Evolutionary conservation across 2,113 vertebrate species (phyloP).

Genomic region (Nesoenas mayeri): DNA sequence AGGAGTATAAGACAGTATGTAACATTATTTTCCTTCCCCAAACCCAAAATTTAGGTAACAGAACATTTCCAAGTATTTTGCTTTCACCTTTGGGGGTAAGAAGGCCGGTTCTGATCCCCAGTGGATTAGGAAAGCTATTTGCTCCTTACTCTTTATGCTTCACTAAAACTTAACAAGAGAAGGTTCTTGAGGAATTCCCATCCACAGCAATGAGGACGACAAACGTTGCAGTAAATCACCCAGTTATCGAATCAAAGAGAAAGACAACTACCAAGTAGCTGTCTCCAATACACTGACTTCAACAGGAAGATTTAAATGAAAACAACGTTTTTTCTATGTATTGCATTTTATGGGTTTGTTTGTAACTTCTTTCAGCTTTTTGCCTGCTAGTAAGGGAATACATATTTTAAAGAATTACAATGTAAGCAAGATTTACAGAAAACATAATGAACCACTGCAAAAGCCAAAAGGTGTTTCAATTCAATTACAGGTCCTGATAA

Average conservation of each 20-base stretch:
- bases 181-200: background rate
- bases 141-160: background rate
- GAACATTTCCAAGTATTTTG: background rate
- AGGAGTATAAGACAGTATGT: background rate
- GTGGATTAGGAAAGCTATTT: background rate
- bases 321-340: background rate
- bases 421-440: background rate
- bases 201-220: background rate
- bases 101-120: background rate
- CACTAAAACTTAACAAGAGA: background rate
- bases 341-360: background rate
- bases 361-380: background rate
- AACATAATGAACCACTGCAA: background rate
- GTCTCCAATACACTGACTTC: background rate
- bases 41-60: background rate
- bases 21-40: background rate
- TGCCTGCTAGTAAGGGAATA: background rate
- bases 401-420: background rate
- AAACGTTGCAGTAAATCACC: background rate
- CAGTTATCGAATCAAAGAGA: background rate
- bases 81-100: background rate
- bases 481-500: background rate
- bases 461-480: background rate
- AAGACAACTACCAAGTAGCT: too few species aligned
- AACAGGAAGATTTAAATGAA: background rate